Conservation (phyloP, 2,888 invertebrate species). For the Diogma glabrata region DNA sequence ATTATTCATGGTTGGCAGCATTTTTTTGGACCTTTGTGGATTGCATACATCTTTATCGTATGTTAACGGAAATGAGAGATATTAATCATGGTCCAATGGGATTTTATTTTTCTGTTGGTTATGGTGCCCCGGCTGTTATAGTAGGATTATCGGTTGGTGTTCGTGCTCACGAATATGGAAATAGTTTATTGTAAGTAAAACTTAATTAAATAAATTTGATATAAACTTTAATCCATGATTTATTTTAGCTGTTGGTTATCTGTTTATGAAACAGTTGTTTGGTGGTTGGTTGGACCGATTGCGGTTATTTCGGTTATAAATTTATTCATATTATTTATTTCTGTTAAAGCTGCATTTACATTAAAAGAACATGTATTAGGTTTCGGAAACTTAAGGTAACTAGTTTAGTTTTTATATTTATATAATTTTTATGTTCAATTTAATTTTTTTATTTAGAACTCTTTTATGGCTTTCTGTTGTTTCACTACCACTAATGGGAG, state of each 20-base stretch:
- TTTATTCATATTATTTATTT: constrained; percentile 68
- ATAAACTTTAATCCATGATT: constrained; percentile 8
- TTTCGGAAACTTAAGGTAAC: constrained; percentile 63
- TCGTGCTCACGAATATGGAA: constrained; percentile 89
- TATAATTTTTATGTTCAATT: neutral
- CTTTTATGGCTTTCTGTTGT: constrained; percentile 79
- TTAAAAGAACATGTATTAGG: constrained; percentile 82
- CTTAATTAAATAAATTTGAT: constrained; percentile 5
- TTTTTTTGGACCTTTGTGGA: constrained; percentile 90
- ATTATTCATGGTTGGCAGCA: constrained; percentile 85
- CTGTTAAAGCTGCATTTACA: constrained; percentile 82
- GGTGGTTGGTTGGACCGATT: constrained; percentile 91
- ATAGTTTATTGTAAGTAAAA: constrained; percentile 74
- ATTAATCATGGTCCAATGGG: constrained; percentile 91
- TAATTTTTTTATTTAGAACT: too few relatives aligned
- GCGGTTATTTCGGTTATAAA: constrained; percentile 66
- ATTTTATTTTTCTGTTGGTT: constrained; percentile 85
- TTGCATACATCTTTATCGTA: constrained; percentile 83
- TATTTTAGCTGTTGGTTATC: constrained; percentile 83
- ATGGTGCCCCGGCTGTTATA: constrained; percentile 82
- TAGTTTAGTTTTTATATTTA: neutral
- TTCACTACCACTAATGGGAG: constrained; percentile 70
- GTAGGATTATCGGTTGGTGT: constrained; percentile 87
- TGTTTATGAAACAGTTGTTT: constrained; percentile 84
- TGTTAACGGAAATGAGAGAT: constrained; percentile 90